Conservation (phyloP, 2,113 vertebrate genomes). For the Tachysurus vachellii region DNA sequence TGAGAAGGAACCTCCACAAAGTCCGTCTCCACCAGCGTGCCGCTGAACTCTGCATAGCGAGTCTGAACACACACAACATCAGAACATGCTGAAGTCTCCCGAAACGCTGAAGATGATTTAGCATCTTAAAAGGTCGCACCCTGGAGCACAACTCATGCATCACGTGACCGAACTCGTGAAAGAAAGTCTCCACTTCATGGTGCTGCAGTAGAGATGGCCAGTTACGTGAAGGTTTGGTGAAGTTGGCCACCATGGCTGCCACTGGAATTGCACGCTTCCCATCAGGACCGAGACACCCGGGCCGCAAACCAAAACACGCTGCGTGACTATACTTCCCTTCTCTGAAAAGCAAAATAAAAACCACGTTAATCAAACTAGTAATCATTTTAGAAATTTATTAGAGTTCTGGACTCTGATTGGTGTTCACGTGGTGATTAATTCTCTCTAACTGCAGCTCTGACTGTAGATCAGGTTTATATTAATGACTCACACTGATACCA, state of each 20-base stretch:
- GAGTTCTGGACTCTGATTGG: neutral
- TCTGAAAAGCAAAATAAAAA: constrained; percentile 68
- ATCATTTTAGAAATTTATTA: neutral
- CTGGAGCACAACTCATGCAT: constrained; percentile 97
- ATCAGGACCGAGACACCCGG: constrained; percentile 82
- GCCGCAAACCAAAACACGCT: constrained; percentile 90
- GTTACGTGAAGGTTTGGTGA: constrained; percentile 82
- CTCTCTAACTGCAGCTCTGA: neutral
- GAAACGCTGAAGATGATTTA: neutral
- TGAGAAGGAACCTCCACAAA: constrained; percentile 96
- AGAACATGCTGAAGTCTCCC: neutral
- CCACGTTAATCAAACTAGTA: neutral
- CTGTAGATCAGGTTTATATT: neutral
- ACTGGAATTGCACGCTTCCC: constrained; percentile 83
- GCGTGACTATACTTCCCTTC: constrained; percentile 92
- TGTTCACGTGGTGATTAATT: neutral
- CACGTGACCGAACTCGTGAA: constrained; percentile 94
- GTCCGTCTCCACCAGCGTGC: constrained; percentile 91
- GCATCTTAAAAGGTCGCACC: constrained; percentile 63
- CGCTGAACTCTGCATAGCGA: constrained; percentile 90
- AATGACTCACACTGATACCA: neutral
- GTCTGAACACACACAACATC: constrained; percentile 67
- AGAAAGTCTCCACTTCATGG: constrained; percentile 95
- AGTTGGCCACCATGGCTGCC: constrained; percentile 95
- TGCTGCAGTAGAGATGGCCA: constrained; percentile 90